These are phyloP conservation scores for Drosophila conformis DNA, from an alignment of 2,888 invertebrate genomes.

Conservation along the genomic window DNA sequence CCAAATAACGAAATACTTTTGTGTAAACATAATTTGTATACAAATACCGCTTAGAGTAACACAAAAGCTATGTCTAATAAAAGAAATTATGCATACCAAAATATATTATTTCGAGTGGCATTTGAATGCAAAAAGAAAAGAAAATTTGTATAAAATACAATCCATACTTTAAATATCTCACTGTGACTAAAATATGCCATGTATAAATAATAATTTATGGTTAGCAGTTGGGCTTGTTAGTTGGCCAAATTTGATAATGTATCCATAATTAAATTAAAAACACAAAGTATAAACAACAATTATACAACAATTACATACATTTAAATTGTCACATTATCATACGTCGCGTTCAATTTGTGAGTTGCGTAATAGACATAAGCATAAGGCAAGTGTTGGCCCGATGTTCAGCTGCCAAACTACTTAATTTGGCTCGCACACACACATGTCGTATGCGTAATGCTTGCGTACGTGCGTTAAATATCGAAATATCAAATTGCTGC, in stretches of 20 bases:
- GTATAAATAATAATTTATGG: background rate
- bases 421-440: constrained; percentile 13
- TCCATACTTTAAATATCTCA: background rate
- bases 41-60: background rate
- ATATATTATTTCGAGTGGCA: background rate
- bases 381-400: constrained; percentile 18
- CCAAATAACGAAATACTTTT: background rate
- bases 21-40: background rate
- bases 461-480: constrained; percentile 58
- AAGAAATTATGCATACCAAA: background rate
- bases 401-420: constrained; percentile 27
- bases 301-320: constrained; percentile 4
- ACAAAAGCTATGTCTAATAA: constrained; percentile 3
- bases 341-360: background rate
- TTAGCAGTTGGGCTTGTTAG: background rate
- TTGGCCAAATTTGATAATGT: background rate
- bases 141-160: background rate
- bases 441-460: constrained; percentile 68
- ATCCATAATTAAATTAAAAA: background rate
- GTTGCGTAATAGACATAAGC: constrained; percentile 30
- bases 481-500: constrained; percentile 48
- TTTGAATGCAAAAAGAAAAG: background rate
- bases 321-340: constrained; percentile 32
- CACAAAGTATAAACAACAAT: background rate
- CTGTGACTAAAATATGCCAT: background rate